Conservation (phyloP, 30 jellyfish, hydroid and myxozoan species). For the Aurelia aurita region DNA sequence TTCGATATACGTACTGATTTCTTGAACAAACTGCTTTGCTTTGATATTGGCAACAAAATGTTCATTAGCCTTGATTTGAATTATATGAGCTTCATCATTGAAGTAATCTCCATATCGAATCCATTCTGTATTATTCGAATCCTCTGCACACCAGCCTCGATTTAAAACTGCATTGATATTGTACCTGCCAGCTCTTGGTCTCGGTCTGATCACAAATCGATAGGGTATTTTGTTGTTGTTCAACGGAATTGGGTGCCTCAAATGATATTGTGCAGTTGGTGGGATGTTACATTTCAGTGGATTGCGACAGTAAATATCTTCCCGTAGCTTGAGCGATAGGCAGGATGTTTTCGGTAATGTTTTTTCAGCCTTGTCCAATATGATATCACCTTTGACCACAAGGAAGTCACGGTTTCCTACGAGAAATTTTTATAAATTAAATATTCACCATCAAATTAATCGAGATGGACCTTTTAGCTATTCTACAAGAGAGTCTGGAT, state of each 20-base stretch:
- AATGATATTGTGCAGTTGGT: not conserved
- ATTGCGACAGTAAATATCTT: conserved; percentile 1
- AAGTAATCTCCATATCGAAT: conserved; percentile 34
- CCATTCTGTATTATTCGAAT: conserved; percentile 20
- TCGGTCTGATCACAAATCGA: conserved; percentile 32
- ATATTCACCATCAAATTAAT: too few relatives aligned
- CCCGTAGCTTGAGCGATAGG: conserved; percentile 15
- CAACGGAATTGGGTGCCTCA: not conserved
- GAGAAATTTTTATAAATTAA: not conserved
- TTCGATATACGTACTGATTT: not conserved
- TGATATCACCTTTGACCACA: conserved; percentile 22
- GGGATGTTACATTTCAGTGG: conserved; percentile 1
- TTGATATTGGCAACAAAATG: not conserved
- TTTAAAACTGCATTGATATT: conserved; percentile 16
- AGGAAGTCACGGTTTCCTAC: conserved; percentile 10
- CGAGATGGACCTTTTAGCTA: too few relatives aligned
- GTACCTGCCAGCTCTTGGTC: conserved; percentile 55
- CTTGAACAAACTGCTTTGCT: not conserved
- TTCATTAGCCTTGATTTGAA: conserved; percentile 24
- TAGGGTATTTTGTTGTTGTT: conserved; percentile 18
- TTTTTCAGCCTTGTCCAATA: conserved; percentile 3
- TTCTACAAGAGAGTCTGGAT: too few relatives aligned
- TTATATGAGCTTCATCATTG: conserved; percentile 8
- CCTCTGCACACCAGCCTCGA: conserved; percentile 62
- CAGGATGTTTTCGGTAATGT: conserved; percentile 38